Evolutionary conservation across 1,140 invertebrate species (phyloP).

Genomic region (Paralvinella palmiformis): DNA sequence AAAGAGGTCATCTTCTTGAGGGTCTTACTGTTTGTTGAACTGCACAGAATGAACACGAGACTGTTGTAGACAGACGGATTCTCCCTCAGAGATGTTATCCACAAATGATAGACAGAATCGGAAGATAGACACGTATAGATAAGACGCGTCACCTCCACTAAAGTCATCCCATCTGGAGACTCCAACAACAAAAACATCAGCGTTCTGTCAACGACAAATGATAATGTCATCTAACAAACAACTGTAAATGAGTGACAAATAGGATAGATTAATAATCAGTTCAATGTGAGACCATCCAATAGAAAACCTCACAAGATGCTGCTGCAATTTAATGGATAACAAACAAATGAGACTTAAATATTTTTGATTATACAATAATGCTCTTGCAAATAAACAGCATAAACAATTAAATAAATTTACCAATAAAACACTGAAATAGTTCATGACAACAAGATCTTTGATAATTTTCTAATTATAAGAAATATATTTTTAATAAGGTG

Average conservation of each 20-base stretch:
- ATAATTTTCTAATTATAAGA: too few relatives aligned
- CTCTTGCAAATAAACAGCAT: not conserved
- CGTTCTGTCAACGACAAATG: conserved; percentile 26
- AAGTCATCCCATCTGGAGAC: conserved; percentile 33
- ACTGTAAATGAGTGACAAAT: not conserved
- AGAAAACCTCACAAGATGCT: not conserved
- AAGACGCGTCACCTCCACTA: conserved; percentile 39
- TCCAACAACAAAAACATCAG: conserved; percentile 32
- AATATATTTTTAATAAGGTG: too few relatives aligned
- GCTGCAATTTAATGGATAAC: not conserved
- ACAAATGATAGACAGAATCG: conserved; percentile 6
- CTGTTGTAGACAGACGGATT: conserved; percentile 23
- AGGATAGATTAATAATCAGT: not conserved
- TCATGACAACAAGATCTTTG: too few relatives aligned
- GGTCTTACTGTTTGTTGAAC: conserved; percentile 38
- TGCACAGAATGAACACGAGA: conserved; percentile 34
- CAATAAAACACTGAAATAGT: too few relatives aligned
- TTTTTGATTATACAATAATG: not conserved
- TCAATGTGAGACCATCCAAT: not conserved
- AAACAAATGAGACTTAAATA: not conserved
- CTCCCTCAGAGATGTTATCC: conserved; percentile 31
- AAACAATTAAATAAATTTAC: not conserved
- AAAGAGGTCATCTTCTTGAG: not conserved
- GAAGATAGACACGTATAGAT: conserved; percentile 10
- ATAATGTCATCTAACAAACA: conserved; percentile 2